These are phyloP conservation scores for Tonatia bakeri DNA, from an alignment of 2,113 vertebrate genomes.

Conservation along the genomic window DNA sequence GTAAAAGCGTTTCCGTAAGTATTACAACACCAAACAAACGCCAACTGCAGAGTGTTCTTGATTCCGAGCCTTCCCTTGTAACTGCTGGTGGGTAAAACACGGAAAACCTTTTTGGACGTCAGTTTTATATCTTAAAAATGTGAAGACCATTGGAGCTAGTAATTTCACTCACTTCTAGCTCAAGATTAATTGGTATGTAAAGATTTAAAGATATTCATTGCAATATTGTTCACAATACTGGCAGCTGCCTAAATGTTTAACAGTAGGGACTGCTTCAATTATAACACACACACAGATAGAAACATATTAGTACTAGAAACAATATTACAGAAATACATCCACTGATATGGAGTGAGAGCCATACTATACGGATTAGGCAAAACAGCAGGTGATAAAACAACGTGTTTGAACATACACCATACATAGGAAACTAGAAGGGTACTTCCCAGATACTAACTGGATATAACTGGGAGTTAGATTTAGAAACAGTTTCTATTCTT, in stretches of 20 bases:
- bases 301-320: constrained; percentile 6
- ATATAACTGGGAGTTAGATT: not conserved
- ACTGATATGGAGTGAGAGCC: not conserved
- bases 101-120: not conserved
- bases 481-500: not conserved
- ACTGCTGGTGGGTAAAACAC: not conserved
- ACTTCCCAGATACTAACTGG: not conserved
- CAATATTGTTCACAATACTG: not conserved
- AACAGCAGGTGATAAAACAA: not conserved
- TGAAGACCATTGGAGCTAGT: not conserved
- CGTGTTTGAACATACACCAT: not conserved
- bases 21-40: not conserved
- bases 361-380: not conserved
- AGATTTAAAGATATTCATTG: not conserved
- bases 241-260: not conserved
- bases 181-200: not conserved
- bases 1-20: not conserved
- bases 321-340: not conserved
- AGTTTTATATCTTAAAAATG: not conserved
- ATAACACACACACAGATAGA: not conserved
- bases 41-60: not conserved
- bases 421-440: not conserved
- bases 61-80: not conserved
- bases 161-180: not conserved
- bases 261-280: not conserved